Percentiles rank a stretch among this genome's conserved stretches.
These are phyloP conservation scores for Carposina sasakii DNA, from an alignment of 1,140 invertebrate species.

Conservation along the genomic window DNA sequence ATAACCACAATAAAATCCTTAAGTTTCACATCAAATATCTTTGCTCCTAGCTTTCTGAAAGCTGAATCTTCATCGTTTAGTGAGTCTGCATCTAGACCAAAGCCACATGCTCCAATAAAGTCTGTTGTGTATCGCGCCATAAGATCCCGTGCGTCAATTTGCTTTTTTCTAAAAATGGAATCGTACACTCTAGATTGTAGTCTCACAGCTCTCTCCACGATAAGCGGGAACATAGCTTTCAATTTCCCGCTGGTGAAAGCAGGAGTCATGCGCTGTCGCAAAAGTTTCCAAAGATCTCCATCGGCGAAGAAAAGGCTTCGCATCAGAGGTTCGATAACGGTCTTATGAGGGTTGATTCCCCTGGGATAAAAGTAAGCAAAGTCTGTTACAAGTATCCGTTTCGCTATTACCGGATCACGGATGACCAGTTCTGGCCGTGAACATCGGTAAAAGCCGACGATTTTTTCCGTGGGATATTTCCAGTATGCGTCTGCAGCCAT, in stretches of 20 bases:
- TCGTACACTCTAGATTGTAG: background rate
- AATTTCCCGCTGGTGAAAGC: background rate
- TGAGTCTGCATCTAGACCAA: background rate
- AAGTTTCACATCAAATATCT: background rate
- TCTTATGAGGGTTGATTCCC: background rate
- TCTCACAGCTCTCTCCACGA: background rate
- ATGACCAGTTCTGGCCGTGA: background rate
- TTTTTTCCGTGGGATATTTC: background rate
- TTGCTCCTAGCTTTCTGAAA: background rate
- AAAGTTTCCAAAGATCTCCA: background rate
- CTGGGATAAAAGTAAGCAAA: background rate
- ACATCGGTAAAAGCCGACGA: background rate
- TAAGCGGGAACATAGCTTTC: conserved; percentile 1
- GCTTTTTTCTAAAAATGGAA: background rate
- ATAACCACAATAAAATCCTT: background rate
- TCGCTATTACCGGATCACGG: background rate
- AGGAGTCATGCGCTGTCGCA: background rate
- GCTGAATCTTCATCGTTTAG: background rate
- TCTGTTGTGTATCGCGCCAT: conserved; percentile 2
- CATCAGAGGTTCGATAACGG: background rate
- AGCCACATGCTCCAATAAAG: background rate
- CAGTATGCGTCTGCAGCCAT: background rate
- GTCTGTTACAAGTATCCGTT: background rate
- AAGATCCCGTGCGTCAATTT: background rate
- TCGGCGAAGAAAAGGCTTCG: conserved; percentile 1